These are phyloP conservation scores for Pelecanus crispus DNA, from an alignment of 2,113 vertebrate genomes.

Conservation along the genomic window DNA sequence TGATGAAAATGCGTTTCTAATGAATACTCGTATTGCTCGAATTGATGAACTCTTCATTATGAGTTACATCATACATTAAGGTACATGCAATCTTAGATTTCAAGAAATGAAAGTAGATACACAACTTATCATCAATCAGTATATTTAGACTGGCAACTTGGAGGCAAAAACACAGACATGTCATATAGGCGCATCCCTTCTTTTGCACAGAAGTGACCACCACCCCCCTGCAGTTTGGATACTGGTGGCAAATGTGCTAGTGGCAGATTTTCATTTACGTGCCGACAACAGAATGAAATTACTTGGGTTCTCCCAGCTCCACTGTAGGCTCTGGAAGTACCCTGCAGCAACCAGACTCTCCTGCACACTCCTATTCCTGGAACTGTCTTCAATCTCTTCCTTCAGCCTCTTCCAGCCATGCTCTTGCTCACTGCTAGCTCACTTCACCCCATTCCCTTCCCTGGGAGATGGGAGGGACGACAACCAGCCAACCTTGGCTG, in stretches of 20 bases:
- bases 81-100: background rate
- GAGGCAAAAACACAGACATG: background rate
- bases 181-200: background rate
- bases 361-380: background rate
- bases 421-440: background rate
- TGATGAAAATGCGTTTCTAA: background rate
- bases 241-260: background rate
- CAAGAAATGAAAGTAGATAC: rapidly evolving
- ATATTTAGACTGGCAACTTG: background rate
- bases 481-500: background rate
- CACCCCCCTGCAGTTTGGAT: too few species aligned
- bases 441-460: background rate
- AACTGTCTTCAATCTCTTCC: background rate
- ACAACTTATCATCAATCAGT: background rate
- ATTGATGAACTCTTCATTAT: background rate
- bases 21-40: background rate
- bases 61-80: background rate
- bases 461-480: background rate
- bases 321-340: background rate
- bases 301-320: background rate
- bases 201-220: background rate
- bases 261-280: too few species aligned
- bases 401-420: background rate
- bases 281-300: rapidly evolving
- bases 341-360: background rate